These are phyloP conservation scores for Hypsibius dujardini DNA, from an alignment of 1,140 invertebrate species.

Conservation along the genomic window DNA sequence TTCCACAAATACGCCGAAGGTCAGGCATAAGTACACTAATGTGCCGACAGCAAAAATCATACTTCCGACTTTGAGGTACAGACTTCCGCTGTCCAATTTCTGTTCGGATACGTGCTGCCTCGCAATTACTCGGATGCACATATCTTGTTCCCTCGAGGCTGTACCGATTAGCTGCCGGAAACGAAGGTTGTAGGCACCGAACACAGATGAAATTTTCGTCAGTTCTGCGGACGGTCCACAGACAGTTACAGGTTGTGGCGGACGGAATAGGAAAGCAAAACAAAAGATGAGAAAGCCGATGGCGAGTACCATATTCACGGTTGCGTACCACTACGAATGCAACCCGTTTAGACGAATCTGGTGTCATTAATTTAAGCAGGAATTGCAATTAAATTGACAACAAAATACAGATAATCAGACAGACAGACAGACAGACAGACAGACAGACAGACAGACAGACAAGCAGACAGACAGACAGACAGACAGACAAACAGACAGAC, in stretches of 20 bases:
- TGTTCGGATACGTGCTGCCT: not conserved
- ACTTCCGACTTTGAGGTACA: slow-evolving; percentile 1
- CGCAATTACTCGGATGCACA: not conserved
- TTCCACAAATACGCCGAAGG: not conserved
- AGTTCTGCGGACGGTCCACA: no score
- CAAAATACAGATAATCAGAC: no score
- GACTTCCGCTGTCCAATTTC: not conserved
- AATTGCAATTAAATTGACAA: no score
- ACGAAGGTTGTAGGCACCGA: not conserved
- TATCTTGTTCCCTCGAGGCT: not conserved
- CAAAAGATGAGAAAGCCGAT: not conserved
- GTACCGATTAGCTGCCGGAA: not conserved
- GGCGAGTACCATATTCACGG: not conserved
- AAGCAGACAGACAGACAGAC: no score
- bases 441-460: not conserved
- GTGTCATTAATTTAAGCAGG: no score
- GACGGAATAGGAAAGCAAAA: not conserved
- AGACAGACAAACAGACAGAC: no score
- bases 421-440: not conserved
- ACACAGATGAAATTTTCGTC: not conserved
- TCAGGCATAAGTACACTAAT: not conserved
- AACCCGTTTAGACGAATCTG: not conserved
- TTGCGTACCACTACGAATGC: not conserved
- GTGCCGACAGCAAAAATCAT: not conserved
- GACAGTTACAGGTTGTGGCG: not conserved